phyloP scores from a whole-genome alignment of 2,113 vertebrate species.

The Pseudolaguvia tuberculata region DNA sequence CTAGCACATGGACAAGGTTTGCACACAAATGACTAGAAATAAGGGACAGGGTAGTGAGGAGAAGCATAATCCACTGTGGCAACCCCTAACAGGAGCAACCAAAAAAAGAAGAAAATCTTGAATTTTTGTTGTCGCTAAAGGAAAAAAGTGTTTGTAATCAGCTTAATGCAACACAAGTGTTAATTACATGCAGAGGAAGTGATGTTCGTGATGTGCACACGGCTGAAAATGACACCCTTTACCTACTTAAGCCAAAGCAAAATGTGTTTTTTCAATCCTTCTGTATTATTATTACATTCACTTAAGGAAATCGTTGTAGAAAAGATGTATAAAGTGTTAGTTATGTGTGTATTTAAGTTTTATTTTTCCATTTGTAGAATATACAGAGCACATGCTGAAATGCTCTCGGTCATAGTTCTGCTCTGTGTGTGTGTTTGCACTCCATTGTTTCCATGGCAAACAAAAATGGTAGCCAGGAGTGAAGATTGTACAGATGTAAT shows the following conservation, averaged over 20 bases:
- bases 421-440: conserved; percentile 59
- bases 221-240: neutral
- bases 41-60: too few species aligned
- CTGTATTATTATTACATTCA: neutral
- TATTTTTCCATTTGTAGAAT: neutral
- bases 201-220: too few species aligned
- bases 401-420: conserved; percentile 54
- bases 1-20: too few species aligned
- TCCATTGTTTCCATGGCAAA: conserved; percentile 67
- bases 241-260: neutral
- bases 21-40: too few species aligned
- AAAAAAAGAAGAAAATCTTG: too few species aligned
- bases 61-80: too few species aligned
- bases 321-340: neutral
- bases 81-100: too few species aligned
- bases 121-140: too few species aligned
- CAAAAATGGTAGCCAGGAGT: conserved; percentile 64
- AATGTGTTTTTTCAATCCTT: neutral
- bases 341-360: neutral
- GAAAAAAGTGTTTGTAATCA: neutral
- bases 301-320: neutral
- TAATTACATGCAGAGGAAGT: conserved; percentile 24
- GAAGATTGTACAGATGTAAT: conserved; percentile 64
- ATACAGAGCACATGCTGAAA: conserved; percentile 39
- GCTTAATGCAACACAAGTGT: conserved; percentile 22